phyloP scores from a whole-genome alignment of 1,140 invertebrate genomes.

The Dendrolimus kikuchii region DNA sequence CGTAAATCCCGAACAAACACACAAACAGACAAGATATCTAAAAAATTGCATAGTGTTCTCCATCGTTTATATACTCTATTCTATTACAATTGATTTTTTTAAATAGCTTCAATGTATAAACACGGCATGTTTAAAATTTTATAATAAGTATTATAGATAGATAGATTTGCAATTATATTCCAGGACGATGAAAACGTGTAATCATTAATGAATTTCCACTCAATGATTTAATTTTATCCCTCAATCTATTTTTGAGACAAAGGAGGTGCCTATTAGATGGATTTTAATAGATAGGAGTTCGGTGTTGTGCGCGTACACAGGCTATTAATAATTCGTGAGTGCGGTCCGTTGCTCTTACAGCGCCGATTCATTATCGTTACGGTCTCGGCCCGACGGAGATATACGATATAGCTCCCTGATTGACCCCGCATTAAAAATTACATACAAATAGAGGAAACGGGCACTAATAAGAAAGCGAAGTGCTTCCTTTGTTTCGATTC shows the following conservation, averaged over 20 bases:
- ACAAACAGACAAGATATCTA: too few species aligned
- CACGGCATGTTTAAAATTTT: too few species aligned
- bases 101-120: too few species aligned
- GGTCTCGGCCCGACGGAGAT: slow-evolving; percentile 55
- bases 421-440: slow-evolving; percentile 73
- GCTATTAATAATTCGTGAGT: slow-evolving; percentile 63
- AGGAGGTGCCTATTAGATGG: slow-evolving; percentile 1
- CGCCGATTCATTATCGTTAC: slow-evolving; percentile 68
- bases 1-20: too few species aligned
- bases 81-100: too few species aligned
- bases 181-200: too few species aligned
- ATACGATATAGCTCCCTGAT: slow-evolving; percentile 65
- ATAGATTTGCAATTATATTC: too few species aligned
- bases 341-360: slow-evolving; percentile 55
- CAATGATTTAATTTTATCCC: too few species aligned
- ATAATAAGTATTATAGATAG: too few species aligned
- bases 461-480: slow-evolving; percentile 45
- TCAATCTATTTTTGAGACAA: slow-evolving; percentile 5
- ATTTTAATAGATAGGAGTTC: slow-evolving; percentile 26
- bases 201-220: too few species aligned
- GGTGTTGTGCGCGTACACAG: slow-evolving; percentile 35
- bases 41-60: too few species aligned
- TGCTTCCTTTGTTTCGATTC: slow-evolving; percentile 58
- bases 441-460: slow-evolving; percentile 59
- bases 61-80: too few species aligned